Evolutionary conservation across 2,888 invertebrate genomes (phyloP), one percentile per base, ranked within the genome.

Genomic region (Uloborus plumipes): DNA sequence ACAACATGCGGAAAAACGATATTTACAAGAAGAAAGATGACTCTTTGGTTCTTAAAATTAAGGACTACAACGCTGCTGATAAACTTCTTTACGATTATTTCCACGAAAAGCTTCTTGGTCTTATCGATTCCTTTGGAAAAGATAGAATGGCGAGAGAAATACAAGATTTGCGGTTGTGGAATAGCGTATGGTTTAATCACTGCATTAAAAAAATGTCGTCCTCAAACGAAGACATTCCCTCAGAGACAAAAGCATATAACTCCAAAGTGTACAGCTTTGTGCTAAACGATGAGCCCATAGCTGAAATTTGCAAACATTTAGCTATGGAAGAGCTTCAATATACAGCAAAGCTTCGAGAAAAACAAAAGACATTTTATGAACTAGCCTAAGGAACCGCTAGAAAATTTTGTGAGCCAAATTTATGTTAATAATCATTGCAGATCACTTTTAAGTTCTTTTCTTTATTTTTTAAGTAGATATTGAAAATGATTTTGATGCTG

Each of bases 61-160:
- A 50, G 39, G 47, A 73, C 2, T 79, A 71, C 51, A 85, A 85
- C 47, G 16, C 22, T 11, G 84, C 88, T 2, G 87, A 87, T 72
- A 88, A 88, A 75, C 87, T 89, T 22, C 49, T 89, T 0, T 88
- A 87, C 81, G 84, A 85, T 49, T 85, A 84, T n/a, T 85, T 85
- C n/a, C 88, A 88, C 3, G 22, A 76, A 20, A 81, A 78, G 31
- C 53, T 85, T 0, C 53, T 71, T 22, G 47, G 69, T 14, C 71
- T 50, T 18, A 73, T 85, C 14, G 66, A 84, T 1, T 64, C 16
- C 2, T 84, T 85, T 59, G 84, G 84, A 0, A 64, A 20, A 16
- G 77, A 84, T 14, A 77, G 72, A 39, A 85, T 85, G 85, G 74
- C 49, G 39, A 69, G 69, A 31, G 85, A 85, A 81, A 85, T 86